Base-by-base conservation (phyloP, 2,113 vertebrate species). In the Tupaia chinensis region DNA sequence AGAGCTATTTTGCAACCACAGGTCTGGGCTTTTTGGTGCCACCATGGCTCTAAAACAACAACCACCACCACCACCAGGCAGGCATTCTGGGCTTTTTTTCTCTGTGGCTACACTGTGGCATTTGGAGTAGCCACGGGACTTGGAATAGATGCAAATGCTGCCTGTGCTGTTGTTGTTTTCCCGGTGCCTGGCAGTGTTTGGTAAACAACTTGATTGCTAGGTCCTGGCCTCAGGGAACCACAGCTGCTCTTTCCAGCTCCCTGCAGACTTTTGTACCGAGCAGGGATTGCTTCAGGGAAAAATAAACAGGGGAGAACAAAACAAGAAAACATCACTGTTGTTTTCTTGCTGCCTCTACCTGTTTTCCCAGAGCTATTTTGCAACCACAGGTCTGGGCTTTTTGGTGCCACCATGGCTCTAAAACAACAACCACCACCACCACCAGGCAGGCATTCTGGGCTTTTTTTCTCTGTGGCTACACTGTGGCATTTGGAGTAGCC, bases 161-260 rank as follows among this genome's bases (percentile, higher is more conserved):
- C 83, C 68, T 95, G 74, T 87, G 81, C 80, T 92, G 92, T 96
- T 97, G 97, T 97, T 97, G 65, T 97, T 98, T 98, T 97, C 92
- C 92, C 79, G 88, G n/a, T 25, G 95, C 97, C 54, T 97, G 95
- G 93, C 97, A 95, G 96, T 98, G 96, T 95, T 97, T 98, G 98
- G 98, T 98, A 98, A 98, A 98, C 98, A 99, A 97, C 97, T 90
- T 97, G 96, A 76, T 98, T 97, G 60, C 95, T 97, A 93, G 96
- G 97, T 97, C 96, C 96, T 94, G 97, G 94, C 98, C 96, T 97
- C 88, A 84, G 98, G 98, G 98, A 98, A 93, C 93, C 95, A 83
- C 98, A 98, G 97, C 98, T 98, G 98, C 98, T 98, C 93, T 8
- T 20, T 87, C 87, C 91, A 5, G 34, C 96, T 99, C 98, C 98